These are phyloP conservation scores for Aurelia coerulea DNA, from an alignment of 30 jellyfish, hydroid and myxozoan genomes.

Conservation along the genomic window DNA sequence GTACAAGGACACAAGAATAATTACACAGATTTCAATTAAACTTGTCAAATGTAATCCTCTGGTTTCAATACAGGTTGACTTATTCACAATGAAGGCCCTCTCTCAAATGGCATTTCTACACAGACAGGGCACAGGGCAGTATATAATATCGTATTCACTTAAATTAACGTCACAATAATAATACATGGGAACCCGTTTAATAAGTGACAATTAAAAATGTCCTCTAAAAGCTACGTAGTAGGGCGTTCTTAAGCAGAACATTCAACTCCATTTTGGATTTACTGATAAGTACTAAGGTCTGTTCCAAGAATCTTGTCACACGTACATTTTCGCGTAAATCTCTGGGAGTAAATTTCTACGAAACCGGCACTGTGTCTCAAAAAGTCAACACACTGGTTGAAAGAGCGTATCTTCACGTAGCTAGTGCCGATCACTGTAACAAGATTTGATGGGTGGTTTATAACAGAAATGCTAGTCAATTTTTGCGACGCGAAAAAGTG, in stretches of 20 bases:
- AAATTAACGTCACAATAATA: constrained; percentile 38
- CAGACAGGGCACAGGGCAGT: constrained; percentile 26
- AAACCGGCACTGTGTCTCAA: no score
- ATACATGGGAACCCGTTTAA: constrained; percentile 39
- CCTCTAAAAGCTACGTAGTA: constrained; percentile 41
- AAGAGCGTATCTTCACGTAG: no score
- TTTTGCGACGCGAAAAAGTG: no score
- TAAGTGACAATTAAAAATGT: constrained; percentile 56
- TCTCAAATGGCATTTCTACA: constrained; percentile 37
- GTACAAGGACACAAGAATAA: no score
- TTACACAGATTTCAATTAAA: constrained; percentile 6
- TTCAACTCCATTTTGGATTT: constrained; percentile 59
- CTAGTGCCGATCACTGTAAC: no score
- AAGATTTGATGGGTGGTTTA: no score
- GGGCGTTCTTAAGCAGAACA: constrained; percentile 65
- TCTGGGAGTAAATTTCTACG: no score
- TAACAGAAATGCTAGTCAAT: no score
- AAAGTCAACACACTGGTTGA: no score
- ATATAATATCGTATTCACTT: constrained; percentile 26
- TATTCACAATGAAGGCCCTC: constrained; percentile 32
- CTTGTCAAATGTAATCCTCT: constrained; percentile 32
- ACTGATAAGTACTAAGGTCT: no score
- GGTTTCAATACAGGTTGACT: constrained; percentile 30
- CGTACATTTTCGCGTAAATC: no score
- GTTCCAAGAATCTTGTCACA: no score